Base-by-base conservation (phyloP, 2,797 vertebrate species). In the Acestrorhynchus altus region DNA sequence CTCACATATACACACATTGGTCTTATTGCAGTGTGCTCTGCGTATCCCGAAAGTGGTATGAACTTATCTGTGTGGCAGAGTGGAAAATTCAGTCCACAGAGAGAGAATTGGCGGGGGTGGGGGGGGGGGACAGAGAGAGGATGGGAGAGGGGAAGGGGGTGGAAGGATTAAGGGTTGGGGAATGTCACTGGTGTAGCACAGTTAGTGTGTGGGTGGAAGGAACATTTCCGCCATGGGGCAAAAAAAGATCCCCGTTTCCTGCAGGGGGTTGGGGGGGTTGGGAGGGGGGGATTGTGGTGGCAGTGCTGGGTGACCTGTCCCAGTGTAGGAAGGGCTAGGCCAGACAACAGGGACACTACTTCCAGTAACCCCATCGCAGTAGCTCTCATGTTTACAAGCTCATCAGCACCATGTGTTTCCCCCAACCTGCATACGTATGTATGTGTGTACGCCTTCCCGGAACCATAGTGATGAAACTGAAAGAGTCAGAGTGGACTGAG, bases 281-380 rank as follows among this genome's bases (percentile, higher is more conserved):
- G 20, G 28, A 46, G n/a, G 40, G 26, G 26, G 31, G 2, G 20
- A n/a, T 49, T 61, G 28, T 71, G 35, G 66, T 78, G 71, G 57
- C 24, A 73, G 46, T 26, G 13, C 40, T 44, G 40, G 54, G 40
- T 66, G 72, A 75, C 63, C 31, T 78, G 66, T 71, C 35, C 6
- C 54, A 49, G 20, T 42, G 44, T 60, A 59, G 77, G 13, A 63
- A 18, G 47, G 56, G 47, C 22, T 51, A 64, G 46, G 44, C 20
- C n/a, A 54, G 65, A 49, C 42, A 63, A 66, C 51, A 18, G 72
- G 52, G 71, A 70, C 57, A n/a, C 49, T 39, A 42, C 12, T 80
- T 77, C 74, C 78, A 77, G 74, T 77, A 77, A 83, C 44, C 63
- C n/a, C 42, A 51, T 73, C 56, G 67, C 63, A 24, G 64, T 70